Percentiles rank a stretch among this genome's conserved stretches.
Conservation (phyloP, 2,797 vertebrate genomes). For the Danio jaintianensis region DNA sequence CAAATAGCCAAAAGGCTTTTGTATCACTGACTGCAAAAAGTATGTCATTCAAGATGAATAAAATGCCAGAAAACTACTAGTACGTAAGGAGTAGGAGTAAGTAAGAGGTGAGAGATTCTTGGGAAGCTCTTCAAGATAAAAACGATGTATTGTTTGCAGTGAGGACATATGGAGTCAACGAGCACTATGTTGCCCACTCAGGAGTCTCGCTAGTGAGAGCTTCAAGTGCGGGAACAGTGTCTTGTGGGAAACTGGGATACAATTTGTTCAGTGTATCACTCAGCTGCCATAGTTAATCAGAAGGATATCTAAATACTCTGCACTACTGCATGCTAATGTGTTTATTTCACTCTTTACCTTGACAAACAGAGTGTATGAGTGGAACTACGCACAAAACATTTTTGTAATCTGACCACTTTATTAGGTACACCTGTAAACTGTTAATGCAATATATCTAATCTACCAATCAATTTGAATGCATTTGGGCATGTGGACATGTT, state of each 20-base stretch:
- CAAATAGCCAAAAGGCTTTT: neutral
- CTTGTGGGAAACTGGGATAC: conserved; percentile 13
- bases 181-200: neutral
- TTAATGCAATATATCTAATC: no score
- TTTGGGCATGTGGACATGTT: no score
- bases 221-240: conserved; percentile 1
- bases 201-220: neutral
- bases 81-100: neutral
- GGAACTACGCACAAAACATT: neutral
- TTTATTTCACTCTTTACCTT: neutral
- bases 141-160: conserved; percentile 14
- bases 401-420: neutral
- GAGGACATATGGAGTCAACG: conserved; percentile 28
- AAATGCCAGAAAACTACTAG: conserved; percentile 9
- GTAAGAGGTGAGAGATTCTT: neutral
- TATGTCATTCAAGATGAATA: conserved; percentile 17
- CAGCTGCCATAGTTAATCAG: conserved; percentile 32
- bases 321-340: neutral
- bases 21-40: neutral
- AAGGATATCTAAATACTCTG: conserved; percentile 14
- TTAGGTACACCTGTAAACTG: no score
- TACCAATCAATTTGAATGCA: no score
- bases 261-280: conserved; percentile 33
- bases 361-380: neutral
- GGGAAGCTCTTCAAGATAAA: neutral